Conservation (phyloP, 2,888 invertebrate genomes). For the Fragum whitleyi region DNA sequence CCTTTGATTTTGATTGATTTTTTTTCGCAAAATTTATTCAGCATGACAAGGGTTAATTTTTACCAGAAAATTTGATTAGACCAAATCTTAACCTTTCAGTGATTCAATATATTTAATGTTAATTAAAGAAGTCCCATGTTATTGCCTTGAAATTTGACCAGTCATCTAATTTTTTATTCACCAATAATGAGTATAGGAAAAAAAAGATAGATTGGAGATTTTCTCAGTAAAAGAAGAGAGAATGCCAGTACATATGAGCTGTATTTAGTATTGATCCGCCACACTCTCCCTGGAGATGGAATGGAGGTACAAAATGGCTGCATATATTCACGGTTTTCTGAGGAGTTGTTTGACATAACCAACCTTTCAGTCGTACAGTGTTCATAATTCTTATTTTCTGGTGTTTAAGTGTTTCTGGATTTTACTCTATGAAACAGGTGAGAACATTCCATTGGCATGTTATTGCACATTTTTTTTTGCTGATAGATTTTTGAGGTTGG, state of each 20-base stretch:
- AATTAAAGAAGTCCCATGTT: too few species aligned
- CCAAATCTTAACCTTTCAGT: too few species aligned
- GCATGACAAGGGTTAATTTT: too few species aligned
- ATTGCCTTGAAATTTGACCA: too few species aligned
- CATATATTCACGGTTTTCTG: constrained; percentile 30
- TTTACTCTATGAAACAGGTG: neutral
- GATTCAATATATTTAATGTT: too few species aligned
- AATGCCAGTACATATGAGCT: constrained; percentile 25
- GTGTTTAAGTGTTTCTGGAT: neutral
- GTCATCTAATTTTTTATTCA: too few species aligned
- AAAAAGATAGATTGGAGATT: neutral
- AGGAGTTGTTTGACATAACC: constrained; percentile 13
- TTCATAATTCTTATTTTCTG: neutral
- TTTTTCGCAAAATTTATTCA: too few species aligned
- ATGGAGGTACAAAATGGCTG: constrained; percentile 36
- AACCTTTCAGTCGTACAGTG: constrained; percentile 6
- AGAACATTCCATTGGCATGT: neutral
- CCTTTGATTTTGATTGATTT: too few species aligned
- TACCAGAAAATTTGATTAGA: too few species aligned
- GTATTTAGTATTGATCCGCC: constrained; percentile 32
- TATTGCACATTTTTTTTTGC: neutral
- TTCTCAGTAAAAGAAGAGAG: neutral
- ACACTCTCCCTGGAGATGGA: constrained; percentile 29
- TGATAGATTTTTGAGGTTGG: neutral
- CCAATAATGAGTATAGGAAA: too few species aligned